phyloP scores from a whole-genome alignment of 2,888 invertebrate genomes.

The Xestia rhomboidea region DNA sequence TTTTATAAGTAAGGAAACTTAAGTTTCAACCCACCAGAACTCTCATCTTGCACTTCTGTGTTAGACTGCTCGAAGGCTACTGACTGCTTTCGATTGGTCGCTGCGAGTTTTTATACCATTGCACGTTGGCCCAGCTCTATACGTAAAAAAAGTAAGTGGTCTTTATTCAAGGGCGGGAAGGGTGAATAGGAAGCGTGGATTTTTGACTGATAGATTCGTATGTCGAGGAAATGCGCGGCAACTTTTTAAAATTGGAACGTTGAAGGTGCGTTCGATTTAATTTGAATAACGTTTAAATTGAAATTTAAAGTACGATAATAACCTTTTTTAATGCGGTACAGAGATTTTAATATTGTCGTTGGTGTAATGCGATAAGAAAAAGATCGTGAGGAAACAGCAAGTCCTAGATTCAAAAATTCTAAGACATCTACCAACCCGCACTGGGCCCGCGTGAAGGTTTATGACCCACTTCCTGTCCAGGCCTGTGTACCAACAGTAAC shows the following conservation, averaged over 20 bases:
- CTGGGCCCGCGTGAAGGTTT: background rate
- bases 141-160: conserved; percentile 89
- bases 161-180: conserved; percentile 87
- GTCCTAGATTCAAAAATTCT: background rate
- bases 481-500: background rate
- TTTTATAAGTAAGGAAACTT: conserved; percentile 65
- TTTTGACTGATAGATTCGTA: conserved; percentile 79
- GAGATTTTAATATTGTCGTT: background rate
- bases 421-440: background rate
- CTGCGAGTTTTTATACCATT: conserved; percentile 84
- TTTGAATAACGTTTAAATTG: conserved; percentile 41
- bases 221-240: conserved; percentile 68
- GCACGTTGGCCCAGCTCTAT: conserved; percentile 77
- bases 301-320: conserved; percentile 4
- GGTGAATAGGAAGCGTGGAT: conserved; percentile 87
- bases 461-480: no score
- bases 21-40: conserved; percentile 86
- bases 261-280: conserved; percentile 44
- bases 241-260: conserved; percentile 71
- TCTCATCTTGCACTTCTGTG: conserved; percentile 90
- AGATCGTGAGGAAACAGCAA: background rate
- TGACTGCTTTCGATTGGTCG: conserved; percentile 87
- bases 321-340: conserved; percentile 23
- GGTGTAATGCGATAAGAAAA: background rate
- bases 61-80: conserved; percentile 90